Evolutionary conservation across 2,888 invertebrate genomes (phyloP).

Genomic region (Dinocampus coccinellae): DNA sequence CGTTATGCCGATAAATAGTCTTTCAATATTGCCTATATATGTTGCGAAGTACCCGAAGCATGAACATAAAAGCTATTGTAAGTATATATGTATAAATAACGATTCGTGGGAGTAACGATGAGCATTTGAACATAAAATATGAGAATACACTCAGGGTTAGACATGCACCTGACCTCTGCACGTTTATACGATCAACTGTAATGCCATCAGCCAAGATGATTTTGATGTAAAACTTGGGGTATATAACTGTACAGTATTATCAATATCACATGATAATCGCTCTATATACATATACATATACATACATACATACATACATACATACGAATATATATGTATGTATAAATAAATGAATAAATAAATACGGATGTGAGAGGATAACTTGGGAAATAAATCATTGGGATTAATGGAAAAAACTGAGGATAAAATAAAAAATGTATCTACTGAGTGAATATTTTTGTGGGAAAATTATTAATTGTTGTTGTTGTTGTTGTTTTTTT

Average conservation of each 20-base stretch:
- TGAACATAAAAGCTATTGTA: conserved; percentile 4
- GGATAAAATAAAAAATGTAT: too few species aligned
- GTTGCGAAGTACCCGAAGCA: neutral
- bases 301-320: too few species aligned
- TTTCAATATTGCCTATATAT: neutral
- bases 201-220: conserved; percentile 16
- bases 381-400: too few species aligned
- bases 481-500: too few species aligned
- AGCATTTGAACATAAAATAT: conserved; percentile 21
- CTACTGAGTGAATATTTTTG: too few species aligned
- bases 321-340: too few species aligned
- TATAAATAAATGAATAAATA: neutral
- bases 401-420: too few species aligned
- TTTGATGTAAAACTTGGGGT: neutral
- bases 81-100: conserved; percentile 1
- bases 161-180: conserved; percentile 24
- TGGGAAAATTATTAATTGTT: too few species aligned
- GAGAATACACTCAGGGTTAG: conserved; percentile 9
- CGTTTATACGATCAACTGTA: conserved; percentile 21
- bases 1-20: neutral
- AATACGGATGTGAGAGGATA: too few species aligned
- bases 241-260: neutral
- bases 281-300: too few species aligned
- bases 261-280: neutral
- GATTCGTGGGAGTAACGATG: conserved; percentile 3